Percentiles rank a stretch among this genome's conserved stretches.
phyloP scores from a whole-genome alignment of 2,113 vertebrate species.

The Ptyas mucosa region DNA sequence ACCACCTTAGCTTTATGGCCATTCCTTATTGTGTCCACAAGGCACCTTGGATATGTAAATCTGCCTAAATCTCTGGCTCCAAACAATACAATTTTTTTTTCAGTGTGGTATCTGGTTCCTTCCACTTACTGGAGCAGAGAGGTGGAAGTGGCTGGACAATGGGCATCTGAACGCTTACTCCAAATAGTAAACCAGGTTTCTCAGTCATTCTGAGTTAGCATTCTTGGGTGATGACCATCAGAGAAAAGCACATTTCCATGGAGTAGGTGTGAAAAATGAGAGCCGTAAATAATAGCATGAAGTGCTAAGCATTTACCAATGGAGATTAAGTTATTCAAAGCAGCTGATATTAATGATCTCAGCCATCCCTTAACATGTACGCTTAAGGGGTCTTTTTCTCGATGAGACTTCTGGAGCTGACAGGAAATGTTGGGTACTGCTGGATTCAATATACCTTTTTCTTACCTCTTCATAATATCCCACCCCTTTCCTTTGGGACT shows the following conservation, averaged over 20 bases:
- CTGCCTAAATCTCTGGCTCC: neutral
- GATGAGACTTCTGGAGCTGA: neutral
- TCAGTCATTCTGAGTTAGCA: neutral
- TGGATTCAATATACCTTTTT: neutral
- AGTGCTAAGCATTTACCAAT: neutral
- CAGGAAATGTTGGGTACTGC: neutral
- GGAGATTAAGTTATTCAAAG: neutral
- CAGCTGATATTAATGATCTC: neutral
- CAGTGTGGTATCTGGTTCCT: neutral
- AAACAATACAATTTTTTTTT: neutral
- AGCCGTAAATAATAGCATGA: neutral
- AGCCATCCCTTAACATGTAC: neutral
- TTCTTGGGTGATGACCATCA: neutral
- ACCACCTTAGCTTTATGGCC: neutral
- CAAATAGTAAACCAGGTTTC: neutral
- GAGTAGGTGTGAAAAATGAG: neutral
- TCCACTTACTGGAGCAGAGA: neutral
- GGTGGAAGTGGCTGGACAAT: neutral
- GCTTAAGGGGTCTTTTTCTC: neutral
- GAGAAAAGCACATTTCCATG: neutral
- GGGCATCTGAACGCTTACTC: neutral
- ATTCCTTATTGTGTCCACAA: neutral
- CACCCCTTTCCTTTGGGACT: neutral
- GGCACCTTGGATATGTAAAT: neutral
- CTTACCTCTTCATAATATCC: neutral